Percentiles rank a stretch among this genome's conserved stretches.
Conservation (phyloP, 2,888 invertebrate genomes). For the Conus canariensis region DNA sequence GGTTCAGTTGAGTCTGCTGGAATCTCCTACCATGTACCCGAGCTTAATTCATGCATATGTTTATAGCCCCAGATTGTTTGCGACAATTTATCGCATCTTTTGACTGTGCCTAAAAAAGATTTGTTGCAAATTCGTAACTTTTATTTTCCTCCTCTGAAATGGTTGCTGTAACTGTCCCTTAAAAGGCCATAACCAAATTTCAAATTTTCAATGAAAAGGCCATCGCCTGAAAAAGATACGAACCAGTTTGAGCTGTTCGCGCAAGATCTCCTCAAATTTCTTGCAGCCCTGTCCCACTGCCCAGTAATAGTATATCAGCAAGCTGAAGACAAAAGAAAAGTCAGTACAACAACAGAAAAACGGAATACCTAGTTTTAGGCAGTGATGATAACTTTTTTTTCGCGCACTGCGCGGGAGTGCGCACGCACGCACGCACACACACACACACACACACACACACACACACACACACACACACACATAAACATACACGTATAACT, state of each 20-base stretch:
- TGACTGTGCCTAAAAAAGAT: not conserved
- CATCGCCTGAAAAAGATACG: not conserved
- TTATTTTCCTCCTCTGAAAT: not conserved
- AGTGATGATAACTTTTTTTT: too few species aligned
- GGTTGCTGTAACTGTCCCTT: not conserved
- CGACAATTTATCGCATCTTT: not conserved
- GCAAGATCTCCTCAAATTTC: slow-evolving; percentile 81
- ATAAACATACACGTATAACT: not conserved
- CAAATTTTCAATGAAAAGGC: not conserved
- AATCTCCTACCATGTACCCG: not conserved
- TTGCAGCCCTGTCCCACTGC: slow-evolving; percentile 89
- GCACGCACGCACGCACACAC: not conserved
- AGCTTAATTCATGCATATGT: not conserved
- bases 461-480: not conserved
- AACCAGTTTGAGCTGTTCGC: slow-evolving; percentile 89
- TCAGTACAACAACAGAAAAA: not conserved
- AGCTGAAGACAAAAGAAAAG: slow-evolving; percentile 51
- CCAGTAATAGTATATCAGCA: slow-evolving; percentile 89
- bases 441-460: not conserved
- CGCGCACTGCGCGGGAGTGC: too few species aligned
- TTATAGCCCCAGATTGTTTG: not conserved
- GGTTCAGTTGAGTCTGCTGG: too few species aligned
- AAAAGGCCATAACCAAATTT: too few species aligned
- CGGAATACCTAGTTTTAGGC: too few species aligned
- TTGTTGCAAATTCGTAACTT: too few species aligned